These are phyloP conservation scores for Agrochola circellaris DNA, from an alignment of 2,888 invertebrate species.

Conservation along the genomic window DNA sequence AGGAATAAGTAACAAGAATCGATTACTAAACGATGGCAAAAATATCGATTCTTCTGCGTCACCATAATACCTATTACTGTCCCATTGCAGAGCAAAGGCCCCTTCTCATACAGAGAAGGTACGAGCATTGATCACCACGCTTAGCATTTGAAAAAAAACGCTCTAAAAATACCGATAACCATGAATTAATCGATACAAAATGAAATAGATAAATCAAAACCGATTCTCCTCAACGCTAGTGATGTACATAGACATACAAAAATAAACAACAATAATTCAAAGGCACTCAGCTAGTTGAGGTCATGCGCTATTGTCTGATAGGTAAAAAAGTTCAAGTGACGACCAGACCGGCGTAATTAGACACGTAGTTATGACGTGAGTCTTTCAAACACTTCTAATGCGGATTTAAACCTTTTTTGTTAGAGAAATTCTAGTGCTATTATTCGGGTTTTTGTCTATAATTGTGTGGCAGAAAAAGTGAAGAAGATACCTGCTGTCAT, in stretches of 20 bases:
- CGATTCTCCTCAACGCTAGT: constrained; percentile 52
- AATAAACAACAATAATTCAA: constrained; percentile 82
- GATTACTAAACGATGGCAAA: background rate
- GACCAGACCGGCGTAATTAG: constrained; percentile 68
- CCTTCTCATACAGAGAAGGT: no score
- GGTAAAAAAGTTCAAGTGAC: constrained; percentile 68
- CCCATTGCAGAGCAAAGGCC: no score
- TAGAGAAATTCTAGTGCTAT: constrained; percentile 52
- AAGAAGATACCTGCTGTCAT: constrained; percentile 14
- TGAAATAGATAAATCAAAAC: constrained; percentile 21
- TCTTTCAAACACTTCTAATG: constrained; percentile 38
- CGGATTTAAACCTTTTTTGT: constrained; percentile 56
- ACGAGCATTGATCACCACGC: no score
- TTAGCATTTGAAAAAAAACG: background rate
- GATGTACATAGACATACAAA: constrained; percentile 60
- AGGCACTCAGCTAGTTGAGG: constrained; percentile 81
- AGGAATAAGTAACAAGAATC: background rate
- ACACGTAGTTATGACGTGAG: constrained; percentile 59
- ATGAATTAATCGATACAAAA: background rate
- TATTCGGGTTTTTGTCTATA: constrained; percentile 22
- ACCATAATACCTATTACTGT: no score
- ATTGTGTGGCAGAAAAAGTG: constrained; percentile 15
- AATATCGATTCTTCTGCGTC: background rate
- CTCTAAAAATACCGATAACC: background rate
- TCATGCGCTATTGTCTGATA: constrained; percentile 82